phyloP scores from a whole-genome alignment of 2,888 invertebrate species.

The Netelia fuscicornis region DNA sequence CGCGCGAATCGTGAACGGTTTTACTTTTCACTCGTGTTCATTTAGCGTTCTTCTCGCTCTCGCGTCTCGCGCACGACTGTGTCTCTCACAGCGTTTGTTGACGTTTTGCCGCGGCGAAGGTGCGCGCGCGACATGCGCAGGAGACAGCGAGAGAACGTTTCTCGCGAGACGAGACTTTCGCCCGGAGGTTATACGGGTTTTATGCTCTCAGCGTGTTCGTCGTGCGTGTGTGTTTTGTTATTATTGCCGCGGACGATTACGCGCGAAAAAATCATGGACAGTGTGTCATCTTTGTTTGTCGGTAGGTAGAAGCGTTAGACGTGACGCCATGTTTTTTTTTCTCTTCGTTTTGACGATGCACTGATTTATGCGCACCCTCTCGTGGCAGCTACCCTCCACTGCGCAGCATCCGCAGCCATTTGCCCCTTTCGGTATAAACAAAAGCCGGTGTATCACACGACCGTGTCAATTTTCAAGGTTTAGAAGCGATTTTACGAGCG shows the following conservation, averaged over 20 bases:
- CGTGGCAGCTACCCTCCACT: background rate
- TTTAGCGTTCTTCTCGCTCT: constrained; percentile 13
- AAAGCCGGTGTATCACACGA: constrained; percentile 23
- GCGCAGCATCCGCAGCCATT: background rate
- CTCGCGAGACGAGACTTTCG: constrained; percentile 1
- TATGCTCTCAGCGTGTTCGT: background rate
- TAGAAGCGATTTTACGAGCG: background rate
- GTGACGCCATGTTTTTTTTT: constrained; percentile 7
- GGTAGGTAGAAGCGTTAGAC: constrained; percentile 56
- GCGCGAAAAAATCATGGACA: constrained; percentile 59
- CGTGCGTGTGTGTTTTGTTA: constrained; percentile 34
- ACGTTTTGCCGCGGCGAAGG: constrained; percentile 54
- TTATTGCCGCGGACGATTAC: constrained; percentile 59
- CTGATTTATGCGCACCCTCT: background rate
- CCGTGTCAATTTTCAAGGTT: background rate
- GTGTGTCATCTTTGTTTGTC: constrained; percentile 36
- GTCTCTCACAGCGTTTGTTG: constrained; percentile 50
- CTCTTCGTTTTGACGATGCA: background rate
- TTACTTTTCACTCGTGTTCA: constrained; percentile 9
- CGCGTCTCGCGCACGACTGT: constrained; percentile 28
- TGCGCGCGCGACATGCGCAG: constrained; percentile 45
- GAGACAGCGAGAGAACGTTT: background rate
- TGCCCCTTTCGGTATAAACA: constrained; percentile 1
- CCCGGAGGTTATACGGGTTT: constrained; percentile 5
- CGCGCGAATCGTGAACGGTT: background rate